These are phyloP conservation scores for Aphyosemion australe DNA, from an alignment of 2,113 vertebrate genomes.

Conservation along the genomic window DNA sequence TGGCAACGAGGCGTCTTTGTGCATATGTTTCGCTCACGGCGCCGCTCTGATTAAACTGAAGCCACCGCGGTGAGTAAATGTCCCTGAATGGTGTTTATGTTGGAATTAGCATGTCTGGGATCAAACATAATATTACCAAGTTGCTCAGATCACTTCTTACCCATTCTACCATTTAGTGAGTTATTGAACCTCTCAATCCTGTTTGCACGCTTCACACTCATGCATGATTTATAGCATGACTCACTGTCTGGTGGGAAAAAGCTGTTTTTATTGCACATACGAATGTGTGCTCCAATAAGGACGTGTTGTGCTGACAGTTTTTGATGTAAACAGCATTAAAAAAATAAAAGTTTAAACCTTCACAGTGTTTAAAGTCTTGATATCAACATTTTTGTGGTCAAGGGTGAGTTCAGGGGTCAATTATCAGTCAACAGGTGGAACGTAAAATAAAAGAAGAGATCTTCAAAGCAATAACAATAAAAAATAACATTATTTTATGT, in stretches of 20 bases:
- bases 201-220: constrained; percentile 51
- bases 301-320: constrained; percentile 5
- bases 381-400: no score
- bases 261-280: constrained; percentile 32
- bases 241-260: constrained; percentile 45
- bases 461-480: no score
- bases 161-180: constrained; percentile 47
- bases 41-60: constrained; percentile 25
- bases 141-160: constrained; percentile 44
- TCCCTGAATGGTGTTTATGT: constrained; percentile 35
- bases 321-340: constrained; percentile 3
- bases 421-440: no score
- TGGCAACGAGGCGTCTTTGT: constrained; percentile 21
- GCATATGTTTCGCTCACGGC: constrained; percentile 19
- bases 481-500: no score
- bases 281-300: constrained; percentile 43
- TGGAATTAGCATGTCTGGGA: constrained; percentile 40
- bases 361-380: neutral
- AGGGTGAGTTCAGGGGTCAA: no score
- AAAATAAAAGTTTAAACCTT: constrained; percentile 21
- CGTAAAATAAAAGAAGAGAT: neutral
- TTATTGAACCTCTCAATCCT: constrained; percentile 39
- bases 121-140: constrained; percentile 34
- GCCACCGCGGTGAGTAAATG: constrained; percentile 13
- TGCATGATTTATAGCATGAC: constrained; percentile 58